Percentiles rank a stretch among this genome's conserved stretches.
Evolutionary conservation across 2,113 vertebrate species (phyloP).

Genomic region (Bothrops jararaca): DNA sequence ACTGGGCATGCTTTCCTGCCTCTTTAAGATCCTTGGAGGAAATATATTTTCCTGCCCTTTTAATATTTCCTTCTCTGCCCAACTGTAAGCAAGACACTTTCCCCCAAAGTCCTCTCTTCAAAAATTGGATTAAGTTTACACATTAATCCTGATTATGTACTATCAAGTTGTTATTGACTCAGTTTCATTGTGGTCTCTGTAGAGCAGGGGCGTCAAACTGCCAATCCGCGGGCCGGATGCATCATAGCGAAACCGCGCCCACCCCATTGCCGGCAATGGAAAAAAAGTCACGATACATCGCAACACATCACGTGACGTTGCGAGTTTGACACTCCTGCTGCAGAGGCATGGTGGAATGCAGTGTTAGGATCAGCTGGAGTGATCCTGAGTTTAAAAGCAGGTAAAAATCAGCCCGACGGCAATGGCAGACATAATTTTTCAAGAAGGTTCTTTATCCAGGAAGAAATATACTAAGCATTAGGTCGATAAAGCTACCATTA

Average conservation of each 20-base stretch:
- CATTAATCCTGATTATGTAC: not conserved
- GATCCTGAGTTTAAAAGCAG: not conserved
- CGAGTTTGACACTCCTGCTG: too few species aligned
- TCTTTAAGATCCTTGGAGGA: too few species aligned
- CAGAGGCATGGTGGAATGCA: not conserved
- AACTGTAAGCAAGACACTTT: not conserved
- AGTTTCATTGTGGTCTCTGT: not conserved
- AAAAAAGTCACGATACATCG: too few species aligned
- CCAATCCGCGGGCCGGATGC: too few species aligned
- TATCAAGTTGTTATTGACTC: not conserved
- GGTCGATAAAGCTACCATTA: constrained; percentile 25
- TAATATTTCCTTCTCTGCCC: too few species aligned
- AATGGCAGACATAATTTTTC: not conserved
- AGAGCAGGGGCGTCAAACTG: too few species aligned
- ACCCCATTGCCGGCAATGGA: too few species aligned
- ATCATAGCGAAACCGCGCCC: too few species aligned
- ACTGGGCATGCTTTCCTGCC: too few species aligned
- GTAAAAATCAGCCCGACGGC: not conserved
- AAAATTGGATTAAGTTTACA: not conserved
- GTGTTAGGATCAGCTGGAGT: not conserved
- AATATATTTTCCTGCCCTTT: too few species aligned
- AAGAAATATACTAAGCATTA: constrained; percentile 37
- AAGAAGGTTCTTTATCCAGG: constrained; percentile 20
- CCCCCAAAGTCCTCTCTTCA: not conserved
- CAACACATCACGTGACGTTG: too few species aligned